phyloP scores from a whole-genome alignment of 2,113 vertebrate species.

The Lichenostomus cassidix region DNA sequence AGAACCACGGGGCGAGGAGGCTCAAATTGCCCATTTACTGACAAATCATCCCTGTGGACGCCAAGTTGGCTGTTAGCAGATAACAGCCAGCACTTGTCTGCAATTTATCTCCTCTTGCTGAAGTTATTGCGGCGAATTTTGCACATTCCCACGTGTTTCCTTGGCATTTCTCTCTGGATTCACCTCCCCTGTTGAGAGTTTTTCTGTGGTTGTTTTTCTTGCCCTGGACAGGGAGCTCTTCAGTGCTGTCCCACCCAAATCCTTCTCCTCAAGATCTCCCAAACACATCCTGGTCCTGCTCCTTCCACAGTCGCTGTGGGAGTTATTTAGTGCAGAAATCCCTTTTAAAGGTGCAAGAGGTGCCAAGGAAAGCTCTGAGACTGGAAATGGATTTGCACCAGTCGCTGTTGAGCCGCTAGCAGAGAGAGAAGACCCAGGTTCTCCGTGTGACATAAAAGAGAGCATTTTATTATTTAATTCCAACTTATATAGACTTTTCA shows the following conservation, averaged over 20 bases:
- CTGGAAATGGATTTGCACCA: neutral
- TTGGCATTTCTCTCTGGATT: neutral
- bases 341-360: neutral
- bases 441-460: too few species aligned
- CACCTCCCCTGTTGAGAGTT: fast-evolving
- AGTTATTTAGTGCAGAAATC: neutral
- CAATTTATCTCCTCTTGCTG: neutral
- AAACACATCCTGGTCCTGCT: neutral
- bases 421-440: too few species aligned
- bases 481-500: too few species aligned
- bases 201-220: neutral
- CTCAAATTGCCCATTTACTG: neutral
- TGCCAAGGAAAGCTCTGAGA: neutral
- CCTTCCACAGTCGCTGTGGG: fast-evolving
- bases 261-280: neutral
- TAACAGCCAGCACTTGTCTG: neutral
- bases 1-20: neutral
- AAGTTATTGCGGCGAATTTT: neutral
- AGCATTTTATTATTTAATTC: too few species aligned
- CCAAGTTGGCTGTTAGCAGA: fast-evolving
- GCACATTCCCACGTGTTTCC: neutral
- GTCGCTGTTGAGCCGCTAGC: too few species aligned
- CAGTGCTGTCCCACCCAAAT: neutral
- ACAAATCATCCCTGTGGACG: neutral
- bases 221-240: neutral